A percentile compares a stretch with the other conserved stretches of the same genome.
Conservation (phyloP, 2,113 vertebrate genomes). For the Lethenteron camtschaticum region DNA sequence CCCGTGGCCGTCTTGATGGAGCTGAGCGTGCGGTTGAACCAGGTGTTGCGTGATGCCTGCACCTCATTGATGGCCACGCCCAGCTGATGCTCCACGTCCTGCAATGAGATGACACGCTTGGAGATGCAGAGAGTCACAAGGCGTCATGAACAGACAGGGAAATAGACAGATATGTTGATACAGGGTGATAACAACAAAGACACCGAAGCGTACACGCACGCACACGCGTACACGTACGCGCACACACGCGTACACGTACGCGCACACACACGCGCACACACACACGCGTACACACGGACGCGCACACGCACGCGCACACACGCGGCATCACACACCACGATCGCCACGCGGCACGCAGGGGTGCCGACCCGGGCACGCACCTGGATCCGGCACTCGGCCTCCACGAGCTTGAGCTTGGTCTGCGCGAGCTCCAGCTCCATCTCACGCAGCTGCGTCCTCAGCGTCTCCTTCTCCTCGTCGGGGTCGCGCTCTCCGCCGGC, state of each 20-base stretch:
- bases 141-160: too few relatives aligned
- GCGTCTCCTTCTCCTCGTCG: constrained; percentile 76
- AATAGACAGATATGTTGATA: too few relatives aligned
- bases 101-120: constrained; percentile 7
- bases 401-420: constrained; percentile 93
- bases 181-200: not conserved
- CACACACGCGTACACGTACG: too few relatives aligned
- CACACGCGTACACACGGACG: too few relatives aligned
- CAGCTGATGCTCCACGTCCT: constrained; percentile 93
- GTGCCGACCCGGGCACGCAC: constrained; percentile 19
- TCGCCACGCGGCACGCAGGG: not conserved
- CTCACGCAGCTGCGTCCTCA: constrained; percentile 74
- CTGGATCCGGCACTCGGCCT: constrained; percentile 98
- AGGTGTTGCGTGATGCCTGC: constrained; percentile 95
- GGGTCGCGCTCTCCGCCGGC: constrained; percentile 29
- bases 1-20: constrained; percentile 76
- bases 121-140: too few relatives aligned
- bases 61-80: constrained; percentile 90
- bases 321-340: not conserved
- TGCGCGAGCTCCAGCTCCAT: constrained; percentile 96
- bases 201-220: not conserved
- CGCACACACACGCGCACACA: too few relatives aligned
- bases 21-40: constrained; percentile 98
- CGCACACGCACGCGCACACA: not conserved
- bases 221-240: too few relatives aligned